Base-by-base conservation (phyloP, 2,888 invertebrate species). In the Eumacrocentrus americanus region DNA sequence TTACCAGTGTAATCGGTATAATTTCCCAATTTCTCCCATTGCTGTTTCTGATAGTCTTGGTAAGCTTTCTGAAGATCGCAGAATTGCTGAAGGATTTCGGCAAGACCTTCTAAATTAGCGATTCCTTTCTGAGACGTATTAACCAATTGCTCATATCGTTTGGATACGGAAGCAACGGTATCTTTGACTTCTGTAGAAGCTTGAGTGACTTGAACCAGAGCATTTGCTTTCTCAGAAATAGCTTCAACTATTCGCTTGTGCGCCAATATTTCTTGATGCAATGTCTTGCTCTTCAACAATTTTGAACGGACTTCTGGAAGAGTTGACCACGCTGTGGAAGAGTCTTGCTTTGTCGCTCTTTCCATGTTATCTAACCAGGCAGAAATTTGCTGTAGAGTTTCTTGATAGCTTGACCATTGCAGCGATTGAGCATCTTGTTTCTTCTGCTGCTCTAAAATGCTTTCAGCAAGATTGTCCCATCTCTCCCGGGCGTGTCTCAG, bases 211-310 rank as follows among this genome's bases (percentile, higher is more conserved):
- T 88, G 83, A 2, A 90, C 85, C 9, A 90, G 78, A 14, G 85
- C 86, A 68, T 90, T 88, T 0, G 94, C 94, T 80, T 95, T 96
- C 74, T 95, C 95, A 5, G 91, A 90, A 1, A 96, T 89, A 3
- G 91, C 90, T 82, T 97, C 96, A 40, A 97, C 89, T 3, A 95
- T 89, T 67, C 95, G 85, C 78, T 95, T 95, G 75, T 97, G 93
- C 0, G 95, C 91, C 59, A 89, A 83, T 20, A 95, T 92, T 82
- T 98, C 97, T 82, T 97, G 95, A 55, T 92, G 86, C 47, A 90
- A 84, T 0, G 92, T 90, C 85, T 87, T 95, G 73, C 91, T 89
- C 79, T 95, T 95, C 25, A 93, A 83, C 37, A 95, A 79, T 78
- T 92, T 93, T 0, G 92, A 90, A 63, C 91, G 87, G 6, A 93